phyloP scores from a whole-genome alignment of 2,888 invertebrate species.

The Lasioglossum marginatum region DNA sequence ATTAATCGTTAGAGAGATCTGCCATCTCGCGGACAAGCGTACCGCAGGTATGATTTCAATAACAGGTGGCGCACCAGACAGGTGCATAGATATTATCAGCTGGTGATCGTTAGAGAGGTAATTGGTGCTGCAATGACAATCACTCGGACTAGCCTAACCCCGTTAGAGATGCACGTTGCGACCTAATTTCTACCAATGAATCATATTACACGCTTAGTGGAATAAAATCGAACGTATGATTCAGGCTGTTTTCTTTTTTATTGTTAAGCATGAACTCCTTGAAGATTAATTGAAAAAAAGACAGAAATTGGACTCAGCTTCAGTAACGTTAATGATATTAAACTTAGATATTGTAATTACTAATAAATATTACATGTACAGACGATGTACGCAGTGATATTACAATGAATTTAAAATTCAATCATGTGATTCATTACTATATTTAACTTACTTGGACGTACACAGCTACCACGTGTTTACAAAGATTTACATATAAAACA shows the following conservation, averaged over 20 bases:
- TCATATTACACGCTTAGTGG: conserved; percentile 40
- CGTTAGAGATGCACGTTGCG: conserved; percentile 43
- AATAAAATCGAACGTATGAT: conserved; percentile 29
- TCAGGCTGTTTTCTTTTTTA: background rate
- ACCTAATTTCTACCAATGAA: conserved; percentile 59
- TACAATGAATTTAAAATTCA: background rate
- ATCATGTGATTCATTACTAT: background rate
- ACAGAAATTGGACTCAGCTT: background rate
- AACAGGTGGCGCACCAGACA: conserved; percentile 68
- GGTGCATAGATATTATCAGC: conserved; percentile 59
- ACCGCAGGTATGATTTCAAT: conserved; percentile 42
- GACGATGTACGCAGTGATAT: background rate
- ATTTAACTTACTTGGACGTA: background rate
- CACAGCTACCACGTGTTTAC: background rate
- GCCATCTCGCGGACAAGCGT: conserved; percentile 49
- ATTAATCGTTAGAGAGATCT: conserved; percentile 35
- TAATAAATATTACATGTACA: background rate
- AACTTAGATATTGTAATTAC: background rate
- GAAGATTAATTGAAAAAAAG: background rate
- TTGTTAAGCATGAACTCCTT: no score
- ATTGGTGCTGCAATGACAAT: conserved; percentile 51
- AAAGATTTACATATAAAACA: background rate
- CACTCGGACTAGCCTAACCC: conserved; percentile 29
- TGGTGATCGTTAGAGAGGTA: conserved; percentile 49
- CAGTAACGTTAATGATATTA: background rate